phyloP scores from a whole-genome alignment of 1,140 invertebrate species.

The Panagrolaimus sp. region DNA sequence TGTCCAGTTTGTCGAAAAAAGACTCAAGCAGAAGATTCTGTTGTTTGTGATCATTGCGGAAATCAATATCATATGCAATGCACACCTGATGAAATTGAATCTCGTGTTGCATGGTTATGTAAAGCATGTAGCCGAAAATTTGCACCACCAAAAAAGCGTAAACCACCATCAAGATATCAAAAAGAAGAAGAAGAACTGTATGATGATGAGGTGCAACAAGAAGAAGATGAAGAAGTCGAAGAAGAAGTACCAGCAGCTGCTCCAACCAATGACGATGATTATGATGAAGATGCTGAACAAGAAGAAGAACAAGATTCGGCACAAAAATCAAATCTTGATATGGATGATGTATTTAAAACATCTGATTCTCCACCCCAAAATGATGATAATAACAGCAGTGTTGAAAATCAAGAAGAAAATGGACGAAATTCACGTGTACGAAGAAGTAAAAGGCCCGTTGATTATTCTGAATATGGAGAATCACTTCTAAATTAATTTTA shows the following conservation, averaged over 20 bases:
- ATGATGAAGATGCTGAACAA: background rate
- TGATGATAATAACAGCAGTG: constrained; percentile 10
- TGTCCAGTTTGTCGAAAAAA: background rate
- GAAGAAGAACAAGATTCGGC: too few species aligned
- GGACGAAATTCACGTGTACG: background rate
- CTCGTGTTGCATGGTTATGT: background rate
- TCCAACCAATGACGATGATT: too few species aligned
- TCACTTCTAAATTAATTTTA: too few species aligned
- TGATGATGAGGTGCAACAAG: background rate
- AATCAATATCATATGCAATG: background rate
- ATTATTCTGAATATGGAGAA: too few species aligned
- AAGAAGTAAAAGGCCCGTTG: background rate
- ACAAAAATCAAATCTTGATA: background rate
- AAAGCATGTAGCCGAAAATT: background rate
- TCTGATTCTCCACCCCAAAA: background rate
- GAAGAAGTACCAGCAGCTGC: background rate
- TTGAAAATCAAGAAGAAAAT: background rate
- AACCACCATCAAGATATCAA: too few species aligned
- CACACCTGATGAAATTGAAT: background rate
- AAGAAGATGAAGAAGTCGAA: background rate
- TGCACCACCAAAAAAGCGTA: too few species aligned
- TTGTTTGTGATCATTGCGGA: background rate
- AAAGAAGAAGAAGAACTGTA: background rate
- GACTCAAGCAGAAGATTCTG: background rate
- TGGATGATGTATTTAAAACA: background rate